Percentiles rank a stretch among this genome's conserved stretches.
Conservation (phyloP, 2,113 vertebrate genomes). For the Channa argus region DNA sequence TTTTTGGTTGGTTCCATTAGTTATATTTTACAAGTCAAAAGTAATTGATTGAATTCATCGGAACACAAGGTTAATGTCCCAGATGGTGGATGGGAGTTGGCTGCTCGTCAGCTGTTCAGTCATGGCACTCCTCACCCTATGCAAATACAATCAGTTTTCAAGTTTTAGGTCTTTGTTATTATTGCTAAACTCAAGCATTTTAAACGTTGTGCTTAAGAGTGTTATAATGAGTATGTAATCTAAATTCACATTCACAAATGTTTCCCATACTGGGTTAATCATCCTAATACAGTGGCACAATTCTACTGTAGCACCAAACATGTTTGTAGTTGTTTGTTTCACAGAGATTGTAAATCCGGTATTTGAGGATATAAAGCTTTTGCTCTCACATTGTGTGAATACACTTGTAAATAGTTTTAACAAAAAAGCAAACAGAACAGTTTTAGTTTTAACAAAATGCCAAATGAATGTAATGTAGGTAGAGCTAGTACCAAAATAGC, state of each 20-base stretch:
- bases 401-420: too few relatives aligned
- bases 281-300: background rate
- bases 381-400: too few relatives aligned
- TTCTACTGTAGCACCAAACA: too few relatives aligned
- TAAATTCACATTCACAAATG: background rate
- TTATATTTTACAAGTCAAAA: background rate
- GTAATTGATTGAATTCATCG: constrained; percentile 5
- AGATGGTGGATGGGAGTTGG: constrained; percentile 46
- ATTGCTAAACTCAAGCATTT: background rate
- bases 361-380: too few relatives aligned
- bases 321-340: too few relatives aligned
- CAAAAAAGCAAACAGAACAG: too few relatives aligned
- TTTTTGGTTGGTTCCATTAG: background rate
- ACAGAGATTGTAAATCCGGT: too few relatives aligned
- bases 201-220: background rate
- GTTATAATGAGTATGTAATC: background rate
- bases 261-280: constrained; percentile 1
- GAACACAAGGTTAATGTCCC: constrained; percentile 31
- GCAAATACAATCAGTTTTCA: constrained; percentile 13
- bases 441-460: too few relatives aligned
- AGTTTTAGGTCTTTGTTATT: background rate
- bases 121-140: constrained; percentile 21
- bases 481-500: too few relatives aligned
- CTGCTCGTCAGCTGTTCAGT: constrained; percentile 51
- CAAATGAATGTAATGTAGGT: too few relatives aligned